Conservation (phyloP, 2,113 vertebrate genomes). For the Halcyon malimbica region DNA sequence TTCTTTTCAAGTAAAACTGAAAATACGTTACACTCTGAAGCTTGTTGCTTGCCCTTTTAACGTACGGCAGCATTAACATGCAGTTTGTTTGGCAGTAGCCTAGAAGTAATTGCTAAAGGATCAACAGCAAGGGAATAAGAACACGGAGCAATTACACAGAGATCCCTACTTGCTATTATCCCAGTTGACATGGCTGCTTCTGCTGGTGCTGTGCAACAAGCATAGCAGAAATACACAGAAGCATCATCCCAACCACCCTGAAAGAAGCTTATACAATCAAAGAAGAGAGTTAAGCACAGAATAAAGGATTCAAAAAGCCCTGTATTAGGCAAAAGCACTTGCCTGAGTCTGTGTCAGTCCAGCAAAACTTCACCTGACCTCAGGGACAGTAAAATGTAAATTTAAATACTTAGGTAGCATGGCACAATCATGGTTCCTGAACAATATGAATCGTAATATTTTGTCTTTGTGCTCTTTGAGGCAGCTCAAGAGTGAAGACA, state of each 20-base stretch:
- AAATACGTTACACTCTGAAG: background rate
- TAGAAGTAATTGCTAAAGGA: background rate
- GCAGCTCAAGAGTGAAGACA: background rate
- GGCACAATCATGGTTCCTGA: background rate
- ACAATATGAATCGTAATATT: background rate
- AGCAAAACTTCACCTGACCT: background rate
- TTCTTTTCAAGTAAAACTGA: background rate
- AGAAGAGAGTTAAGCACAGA: fast-evolving
- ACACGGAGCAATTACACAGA: background rate
- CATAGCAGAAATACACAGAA: background rate
- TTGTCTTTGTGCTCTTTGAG: background rate
- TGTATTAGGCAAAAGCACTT: background rate
- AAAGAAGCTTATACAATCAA: background rate
- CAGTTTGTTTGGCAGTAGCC: background rate
- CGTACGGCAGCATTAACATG: background rate
- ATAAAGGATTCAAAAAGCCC: background rate
- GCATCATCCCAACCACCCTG: fast-evolving
- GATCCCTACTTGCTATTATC: background rate
- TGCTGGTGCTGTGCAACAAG: background rate
- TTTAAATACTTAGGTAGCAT: background rate
- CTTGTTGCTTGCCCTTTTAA: background rate
- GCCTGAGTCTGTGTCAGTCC: fast-evolving
- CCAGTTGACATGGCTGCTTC: background rate
- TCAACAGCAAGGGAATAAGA: background rate
- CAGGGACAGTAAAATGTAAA: background rate